Conservation (phyloP, 2,797 vertebrate species). For the Synaphobranchus kaupii region DNA sequence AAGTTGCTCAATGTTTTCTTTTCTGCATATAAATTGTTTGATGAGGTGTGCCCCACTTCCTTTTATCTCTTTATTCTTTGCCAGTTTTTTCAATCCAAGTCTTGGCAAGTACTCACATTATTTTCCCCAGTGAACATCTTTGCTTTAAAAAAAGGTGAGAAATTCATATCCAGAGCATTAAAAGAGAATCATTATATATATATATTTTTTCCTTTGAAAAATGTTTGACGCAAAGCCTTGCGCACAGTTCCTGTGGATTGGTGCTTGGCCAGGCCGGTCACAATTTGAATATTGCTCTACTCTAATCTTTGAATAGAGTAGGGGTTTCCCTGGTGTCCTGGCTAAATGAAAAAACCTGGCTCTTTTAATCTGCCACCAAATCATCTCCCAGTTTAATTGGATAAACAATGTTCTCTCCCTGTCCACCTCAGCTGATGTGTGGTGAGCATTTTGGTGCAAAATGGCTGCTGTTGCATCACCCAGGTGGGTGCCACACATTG, state of each 20-base stretch:
- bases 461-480: too few relatives aligned
- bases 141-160: neutral
- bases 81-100: neutral
- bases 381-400: too few relatives aligned
- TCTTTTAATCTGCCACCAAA: too few relatives aligned
- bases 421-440: too few relatives aligned
- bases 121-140: neutral
- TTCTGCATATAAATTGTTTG: neutral
- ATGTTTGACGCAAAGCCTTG: conserved; percentile 39
- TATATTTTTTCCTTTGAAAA: neutral
- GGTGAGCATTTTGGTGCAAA: too few relatives aligned
- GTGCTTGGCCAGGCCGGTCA: neutral
- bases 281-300: neutral
- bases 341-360: too few relatives aligned
- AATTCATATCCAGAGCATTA: conserved; percentile 12
- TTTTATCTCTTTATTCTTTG: conserved; percentile 8
- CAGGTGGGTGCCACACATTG: too few relatives aligned
- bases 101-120: neutral
- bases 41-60: neutral
- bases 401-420: too few relatives aligned
- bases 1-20: conserved; percentile 1
- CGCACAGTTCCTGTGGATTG: conserved; percentile 55
- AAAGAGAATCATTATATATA: conserved; percentile 38
- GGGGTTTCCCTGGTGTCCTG: too few relatives aligned
- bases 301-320: neutral